Conservation (phyloP, 2,797 vertebrate genomes). For the Helarctos malayanus region DNA sequence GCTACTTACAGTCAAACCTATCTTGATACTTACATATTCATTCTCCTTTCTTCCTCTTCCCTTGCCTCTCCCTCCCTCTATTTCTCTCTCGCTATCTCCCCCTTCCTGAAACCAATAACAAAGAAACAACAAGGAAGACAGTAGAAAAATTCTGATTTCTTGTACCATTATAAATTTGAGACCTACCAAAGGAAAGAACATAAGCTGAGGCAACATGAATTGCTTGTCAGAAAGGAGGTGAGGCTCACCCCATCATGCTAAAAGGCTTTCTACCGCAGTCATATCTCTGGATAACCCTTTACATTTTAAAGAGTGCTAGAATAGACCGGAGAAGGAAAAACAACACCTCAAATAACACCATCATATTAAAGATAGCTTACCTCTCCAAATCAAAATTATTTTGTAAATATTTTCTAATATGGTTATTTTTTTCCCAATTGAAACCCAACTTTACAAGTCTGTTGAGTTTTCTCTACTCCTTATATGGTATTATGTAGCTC, state of each 20-base stretch:
- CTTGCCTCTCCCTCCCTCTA: neutral
- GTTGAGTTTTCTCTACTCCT: neutral
- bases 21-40: neutral
- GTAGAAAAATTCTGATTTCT: neutral
- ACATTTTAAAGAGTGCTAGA: neutral
- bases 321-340: neutral
- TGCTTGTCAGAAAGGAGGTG: neutral
- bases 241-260: neutral
- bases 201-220: neutral
- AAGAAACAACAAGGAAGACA: neutral
- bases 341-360: neutral
- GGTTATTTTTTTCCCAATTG: neutral
- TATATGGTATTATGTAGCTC: neutral
- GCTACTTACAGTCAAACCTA: neutral
- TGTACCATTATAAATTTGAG: neutral
- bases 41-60: neutral
- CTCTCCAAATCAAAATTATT: constrained; percentile 39
- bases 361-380: neutral
- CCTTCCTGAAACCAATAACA: neutral
- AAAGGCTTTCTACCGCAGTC: neutral
- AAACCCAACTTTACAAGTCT: neutral
- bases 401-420: neutral
- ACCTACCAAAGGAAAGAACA: neutral
- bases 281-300: neutral
- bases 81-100: fast-evolving